phyloP scores from a whole-genome alignment of 2,888 invertebrate species.

The Eupithecia abbreviata region DNA sequence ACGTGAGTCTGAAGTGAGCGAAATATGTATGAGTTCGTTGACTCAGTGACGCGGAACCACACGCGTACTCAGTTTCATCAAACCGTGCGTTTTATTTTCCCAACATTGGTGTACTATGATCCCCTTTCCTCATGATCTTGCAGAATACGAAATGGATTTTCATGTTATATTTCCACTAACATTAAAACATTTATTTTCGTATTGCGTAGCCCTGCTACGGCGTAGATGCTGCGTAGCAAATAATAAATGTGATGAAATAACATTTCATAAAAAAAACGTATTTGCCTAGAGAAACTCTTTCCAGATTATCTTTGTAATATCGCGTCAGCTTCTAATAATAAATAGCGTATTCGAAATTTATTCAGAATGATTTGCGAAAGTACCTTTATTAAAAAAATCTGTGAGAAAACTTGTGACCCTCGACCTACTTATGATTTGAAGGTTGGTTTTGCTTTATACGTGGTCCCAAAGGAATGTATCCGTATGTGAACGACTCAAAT shows the following conservation, averaged over 20 bases:
- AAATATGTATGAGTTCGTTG: slow-evolving; percentile 47
- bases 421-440: not conserved
- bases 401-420: not conserved
- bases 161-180: slow-evolving; percentile 51
- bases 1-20: slow-evolving; percentile 19
- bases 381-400: slow-evolving; percentile 15
- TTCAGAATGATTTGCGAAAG: slow-evolving; percentile 8
- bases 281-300: slow-evolving; percentile 9
- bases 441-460: not conserved
- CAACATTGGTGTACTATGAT: slow-evolving; percentile 48
- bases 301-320: slow-evolving; percentile 11
- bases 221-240: slow-evolving; percentile 47
- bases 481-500: slow-evolving; percentile 45
- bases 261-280: slow-evolving; percentile 30
- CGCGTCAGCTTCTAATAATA: slow-evolving; percentile 3
- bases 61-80: slow-evolving; percentile 56
- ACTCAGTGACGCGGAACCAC: slow-evolving; percentile 55
- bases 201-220: slow-evolving; percentile 48
- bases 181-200: slow-evolving; percentile 49
- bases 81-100: slow-evolving; percentile 55
- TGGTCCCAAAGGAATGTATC: slow-evolving; percentile 20
- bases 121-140: slow-evolving; percentile 57
- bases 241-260: slow-evolving; percentile 47
- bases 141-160: slow-evolving; percentile 52
- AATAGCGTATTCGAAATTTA: not conserved